Base-by-base conservation (phyloP, 2,113 vertebrate genomes). In the Struthio camelus region DNA sequence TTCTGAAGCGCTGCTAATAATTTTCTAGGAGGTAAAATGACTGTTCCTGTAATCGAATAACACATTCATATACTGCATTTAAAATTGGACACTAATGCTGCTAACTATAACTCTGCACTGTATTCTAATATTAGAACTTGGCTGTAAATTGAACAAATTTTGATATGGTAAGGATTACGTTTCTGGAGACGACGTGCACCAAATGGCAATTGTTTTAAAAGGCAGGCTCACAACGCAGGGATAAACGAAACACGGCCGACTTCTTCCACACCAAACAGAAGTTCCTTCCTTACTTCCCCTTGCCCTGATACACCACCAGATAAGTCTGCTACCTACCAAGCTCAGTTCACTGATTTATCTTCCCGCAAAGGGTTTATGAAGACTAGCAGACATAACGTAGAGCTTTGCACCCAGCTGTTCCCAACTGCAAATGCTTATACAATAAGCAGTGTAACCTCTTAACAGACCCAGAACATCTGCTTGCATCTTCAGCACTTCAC, bases 71-170 rank as follows among this genome's bases (percentile, higher is more conserved):
- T 6, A 36, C 53, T 14, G 8, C 8, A 20, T 78, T 48, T 18
- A 8, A 17, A 56, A 10, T 1, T 5, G 56, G 62, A 14, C 2
- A 7, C 11, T 8, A 2, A 24, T 2, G 0, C 10, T 48, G 17
- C 6, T 7, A 44, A 4, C 44, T n/a, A 9, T 7, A 14, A 8
- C 6, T 6, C 72, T 34, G 24, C 34, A 22, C 9, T 16, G 14
- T 1, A 19, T 4, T 42, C n/a, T 23, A 8, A 10, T 17, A 10
- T 0, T 19, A n/a, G 48, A 42, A 14, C 65, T 48, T 10, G 24
- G 23, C 36, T 22, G 14, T 2, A 30, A 58, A 56, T 1, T 6
- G 53, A 8, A 14, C 42, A 2, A 1, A n/a, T 27, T 67, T 38
- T 24, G 38, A 7, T 32, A 18, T 2, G 9, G 25, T 4, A 14